Base-by-base conservation (phyloP, 1,140 invertebrate species). In the Drosophila neocordata region DNA sequence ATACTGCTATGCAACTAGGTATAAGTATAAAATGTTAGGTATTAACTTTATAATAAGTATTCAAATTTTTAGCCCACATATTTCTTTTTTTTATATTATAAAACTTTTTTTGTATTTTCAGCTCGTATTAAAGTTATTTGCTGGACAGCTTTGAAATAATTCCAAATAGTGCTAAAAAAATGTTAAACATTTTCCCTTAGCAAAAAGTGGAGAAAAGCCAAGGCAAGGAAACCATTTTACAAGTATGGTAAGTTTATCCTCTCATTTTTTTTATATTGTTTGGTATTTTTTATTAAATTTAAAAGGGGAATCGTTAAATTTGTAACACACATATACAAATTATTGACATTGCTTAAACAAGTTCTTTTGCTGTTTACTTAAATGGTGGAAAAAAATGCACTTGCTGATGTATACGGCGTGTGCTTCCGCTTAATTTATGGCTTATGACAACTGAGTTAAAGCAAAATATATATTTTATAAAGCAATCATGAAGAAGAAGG, bases 401-500 rank as follows among this genome's bases (percentile, higher is more conserved):
- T 48, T 48, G 41, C 41, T 48, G 41, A 48, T 20, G 41, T 48
- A 7, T 48, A 48, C 41, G 41, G 15, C 41, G n/a, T 18, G 13
- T 48, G 41, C 41, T 48, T 48, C 41, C 41, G 41, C 41, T 20
- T 48, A 15, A 48, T 48, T 48, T 48, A 48, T 48, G 41, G 41
- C 41, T 48, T 48, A 48, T 48, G 41, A 18, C 41, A 48, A 48
- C 41, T 48, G 41, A 48, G 41, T 18, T 48, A 48, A 48, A 48
- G 15, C 18, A 20, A 31, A 15, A 48, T 48, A 48, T 38, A 38
- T 18, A 48, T 48, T 48, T 67, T 48, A 74, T 87, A 81, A 77
- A 81, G 85, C 69, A 83, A 66, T 37, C 44, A 66, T 24, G 22
- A 24, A 24, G 22, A 57, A 48, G 37, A 37, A 24, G 34, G 34